Evolutionary conservation across 2,797 vertebrate genomes (phyloP), one percentile per base, ranked within the genome.

Genomic region (Sebastes taczanowskii): DNA sequence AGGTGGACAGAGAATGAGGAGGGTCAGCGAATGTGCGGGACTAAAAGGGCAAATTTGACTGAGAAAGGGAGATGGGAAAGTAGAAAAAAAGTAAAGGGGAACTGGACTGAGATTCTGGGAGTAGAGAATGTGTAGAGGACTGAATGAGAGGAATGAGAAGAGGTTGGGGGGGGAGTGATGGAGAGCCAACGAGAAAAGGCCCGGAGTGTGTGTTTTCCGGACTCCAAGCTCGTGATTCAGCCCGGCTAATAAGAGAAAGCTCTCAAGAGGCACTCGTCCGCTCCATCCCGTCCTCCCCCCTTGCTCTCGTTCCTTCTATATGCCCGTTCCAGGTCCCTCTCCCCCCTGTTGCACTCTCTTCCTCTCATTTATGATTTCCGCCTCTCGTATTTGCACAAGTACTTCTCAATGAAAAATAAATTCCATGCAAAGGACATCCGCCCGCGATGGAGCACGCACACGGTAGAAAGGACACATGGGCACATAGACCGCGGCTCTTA

Each of bases 381-480:
- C 87, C 77, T 87, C 91, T 92, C 32, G 76, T 92, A 90, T 95
- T 94, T 95, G 91, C 87, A 93, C 89, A 92, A 94, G 94, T 93
- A 92, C 88, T 93, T 90, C 91, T 93, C 91, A 89, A 89, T 92
- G 92, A 93, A 95, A 92, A 93, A 90, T 89, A 90, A 88, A 92
- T 92, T 90, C 90, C 81, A 86, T 75, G 84, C 78, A 93, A 92
- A 92, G 91, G 83, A 93, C 91, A 92, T 90, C 91, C 78, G 81
- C 73, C 73, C 20, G 34, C 38, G 2, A 32, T 67, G 30, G 79
- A 88, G 86, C 92, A 88, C 75, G 77, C 16, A 74, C 71, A 30
- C 10, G 22, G 73, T 71, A 46, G 79, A n/a, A 87, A 88, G 89
- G 85, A 91, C 82, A 86, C 89, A 84, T 55, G 69, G 64, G 25